Conservation (phyloP, 1,140 invertebrate species). For the Paraescarpia echinospica region DNA sequence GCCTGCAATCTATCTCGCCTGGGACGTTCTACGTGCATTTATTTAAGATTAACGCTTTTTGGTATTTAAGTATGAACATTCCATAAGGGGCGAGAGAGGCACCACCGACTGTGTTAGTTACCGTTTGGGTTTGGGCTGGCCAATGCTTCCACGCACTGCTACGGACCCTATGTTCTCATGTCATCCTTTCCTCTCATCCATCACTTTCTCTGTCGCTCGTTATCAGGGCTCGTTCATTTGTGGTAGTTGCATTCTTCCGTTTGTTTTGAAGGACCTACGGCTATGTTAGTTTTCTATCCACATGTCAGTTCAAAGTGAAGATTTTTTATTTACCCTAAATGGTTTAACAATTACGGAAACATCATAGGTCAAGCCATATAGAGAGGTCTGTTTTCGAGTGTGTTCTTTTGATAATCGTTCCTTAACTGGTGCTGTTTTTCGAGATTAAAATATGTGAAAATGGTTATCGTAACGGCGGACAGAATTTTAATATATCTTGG, state of each 20-base stretch:
- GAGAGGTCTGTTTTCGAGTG: background rate
- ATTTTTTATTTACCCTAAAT: too few relatives aligned
- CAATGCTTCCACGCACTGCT: background rate
- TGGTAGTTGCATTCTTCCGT: background rate
- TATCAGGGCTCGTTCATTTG: background rate
- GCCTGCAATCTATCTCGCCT: background rate
- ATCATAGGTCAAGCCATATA: background rate
- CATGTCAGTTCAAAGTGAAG: background rate
- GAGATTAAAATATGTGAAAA: background rate
- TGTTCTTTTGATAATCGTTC: background rate
- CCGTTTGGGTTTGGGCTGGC: background rate
- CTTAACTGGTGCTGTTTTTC: background rate
- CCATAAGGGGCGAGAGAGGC: background rate
- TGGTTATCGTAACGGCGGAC: background rate
- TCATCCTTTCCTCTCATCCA: background rate
- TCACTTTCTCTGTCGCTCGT: background rate
- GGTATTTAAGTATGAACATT: slow-evolving; percentile 6
- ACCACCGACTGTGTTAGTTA: background rate
- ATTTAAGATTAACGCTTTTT: slow-evolving; percentile 1
- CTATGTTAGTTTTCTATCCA: background rate
- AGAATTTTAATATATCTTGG: background rate
- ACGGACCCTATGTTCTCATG: background rate
- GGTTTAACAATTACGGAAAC: background rate
- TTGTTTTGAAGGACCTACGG: background rate
- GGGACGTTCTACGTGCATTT: background rate